Evolutionary conservation across 2,113 vertebrate genomes (phyloP).

Genomic region (Nyctibius bracteatus): DNA sequence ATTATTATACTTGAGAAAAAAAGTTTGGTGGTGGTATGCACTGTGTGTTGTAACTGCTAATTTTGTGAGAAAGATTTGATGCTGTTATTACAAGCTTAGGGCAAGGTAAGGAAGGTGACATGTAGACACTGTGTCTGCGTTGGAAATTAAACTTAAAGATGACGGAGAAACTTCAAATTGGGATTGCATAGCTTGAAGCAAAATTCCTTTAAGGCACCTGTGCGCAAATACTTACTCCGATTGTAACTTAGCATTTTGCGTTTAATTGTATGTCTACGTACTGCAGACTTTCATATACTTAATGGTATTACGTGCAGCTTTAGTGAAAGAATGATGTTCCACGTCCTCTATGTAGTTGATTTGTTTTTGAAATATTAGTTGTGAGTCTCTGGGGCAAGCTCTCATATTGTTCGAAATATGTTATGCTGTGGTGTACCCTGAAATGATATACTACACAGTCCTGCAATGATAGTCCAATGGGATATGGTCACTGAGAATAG

Average conservation of each 20-base stretch:
- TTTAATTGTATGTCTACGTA: background rate
- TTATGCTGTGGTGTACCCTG: background rate
- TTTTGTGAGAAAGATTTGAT: background rate
- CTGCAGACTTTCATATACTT: background rate
- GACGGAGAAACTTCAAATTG: background rate
- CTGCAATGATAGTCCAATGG: background rate
- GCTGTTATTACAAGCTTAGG: background rate
- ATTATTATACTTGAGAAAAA: background rate
- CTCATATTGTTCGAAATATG: background rate
- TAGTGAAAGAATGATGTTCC: background rate
- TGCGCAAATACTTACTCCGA: background rate
- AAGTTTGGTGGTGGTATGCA: background rate
- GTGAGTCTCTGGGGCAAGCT: background rate
- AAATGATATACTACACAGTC: too few species aligned
- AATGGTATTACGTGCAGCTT: background rate
- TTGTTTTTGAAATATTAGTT: background rate
- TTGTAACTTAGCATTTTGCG: background rate
- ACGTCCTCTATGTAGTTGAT: background rate
- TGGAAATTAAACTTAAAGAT: background rate
- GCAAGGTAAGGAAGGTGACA: background rate
- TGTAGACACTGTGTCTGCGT: background rate
- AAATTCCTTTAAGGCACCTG: background rate
- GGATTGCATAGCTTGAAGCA: background rate
- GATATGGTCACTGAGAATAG: background rate
- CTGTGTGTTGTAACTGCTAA: background rate